Evolutionary conservation across 2,888 invertebrate genomes (phyloP).

Genomic region (Eupithecia inturbata): DNA sequence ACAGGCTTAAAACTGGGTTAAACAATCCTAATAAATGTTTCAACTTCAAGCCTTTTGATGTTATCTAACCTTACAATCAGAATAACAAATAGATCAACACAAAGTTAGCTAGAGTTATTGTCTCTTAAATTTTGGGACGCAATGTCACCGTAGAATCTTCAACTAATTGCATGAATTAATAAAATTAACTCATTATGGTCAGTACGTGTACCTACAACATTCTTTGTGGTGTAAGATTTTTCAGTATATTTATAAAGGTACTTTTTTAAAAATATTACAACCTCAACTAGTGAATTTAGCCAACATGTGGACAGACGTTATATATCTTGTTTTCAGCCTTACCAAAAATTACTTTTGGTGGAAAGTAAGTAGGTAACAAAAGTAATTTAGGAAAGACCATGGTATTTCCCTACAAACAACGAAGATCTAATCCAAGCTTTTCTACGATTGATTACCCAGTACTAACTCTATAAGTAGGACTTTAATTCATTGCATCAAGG

Average conservation of each 20-base stretch:
- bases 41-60: neutral
- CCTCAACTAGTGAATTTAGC: too few relatives aligned
- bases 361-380: neutral
- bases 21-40: neutral
- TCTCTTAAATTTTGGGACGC: neutral
- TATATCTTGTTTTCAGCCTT: neutral
- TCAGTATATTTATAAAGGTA: too few relatives aligned
- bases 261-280: too few relatives aligned
- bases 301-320: neutral
- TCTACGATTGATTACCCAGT: neutral
- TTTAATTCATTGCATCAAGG: neutral
- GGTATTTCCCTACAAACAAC: neutral
- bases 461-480: neutral
- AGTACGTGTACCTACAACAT: too few relatives aligned
- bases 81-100: neutral
- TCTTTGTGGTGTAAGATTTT: neutral
- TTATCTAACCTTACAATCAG: neutral
- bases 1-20: slow-evolving; percentile 5
- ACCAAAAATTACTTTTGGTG: neutral
- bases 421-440: neutral
- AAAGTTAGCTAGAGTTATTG: neutral
- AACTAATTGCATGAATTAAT: neutral
- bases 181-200: too few relatives aligned
- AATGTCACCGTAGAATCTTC: neutral
- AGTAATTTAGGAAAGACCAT: neutral